Evolutionary conservation across 2,888 invertebrate species (phyloP), one percentile per base, ranked within the genome.

Genomic region (Dasypolia templi): DNA sequence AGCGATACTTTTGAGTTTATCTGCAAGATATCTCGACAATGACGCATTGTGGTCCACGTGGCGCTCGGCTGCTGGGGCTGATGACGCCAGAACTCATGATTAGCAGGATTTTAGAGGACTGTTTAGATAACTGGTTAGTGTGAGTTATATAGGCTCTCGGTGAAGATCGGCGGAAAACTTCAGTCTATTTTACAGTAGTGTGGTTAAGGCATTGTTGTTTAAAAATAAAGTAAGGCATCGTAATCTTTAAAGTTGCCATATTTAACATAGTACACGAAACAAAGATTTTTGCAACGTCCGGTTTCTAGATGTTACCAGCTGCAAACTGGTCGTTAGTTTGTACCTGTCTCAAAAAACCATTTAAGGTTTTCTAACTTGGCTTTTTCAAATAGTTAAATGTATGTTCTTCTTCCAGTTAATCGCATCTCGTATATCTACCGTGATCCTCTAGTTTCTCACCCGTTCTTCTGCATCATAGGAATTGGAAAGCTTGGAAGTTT

Each of bases 41-140:
- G 82, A 72, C 77, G 53, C 56, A n/a, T 26, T 58, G 70, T 75
- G 82, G 68, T 55, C 72, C 71, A 82, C 86, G 78, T 78, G 58
- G 7, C 39, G 19, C 39, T 22, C 65, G 62, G 78, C 49, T 69
- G 83, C 55, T 82, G 68, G 3, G 49, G 17, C 6, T 26, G 22
- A 7, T 79, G 32, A 81, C 46, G 55, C 61, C 53, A 46, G 11
- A 7, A 44, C 1, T 2, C n/a, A 19, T 74, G 59, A 75, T 42
- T 5, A 26, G 39, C 51, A 3, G 5, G 14, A 59, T 73, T 35
- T 71, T 59, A 1, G 19, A 63, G n/a, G 59, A 29, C 29, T 79
- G 29, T 59, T 79, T 29, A 17, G 3, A 14, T 68, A 26, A 19
- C n/a, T 66, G 3, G 11, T 67, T 55, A 32, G 55, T 26, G 46